A percentile compares a stretch with the other conserved stretches of the same genome.
phyloP scores from a whole-genome alignment of 2,797 vertebrate species.

The Prunella strophiata region DNA sequence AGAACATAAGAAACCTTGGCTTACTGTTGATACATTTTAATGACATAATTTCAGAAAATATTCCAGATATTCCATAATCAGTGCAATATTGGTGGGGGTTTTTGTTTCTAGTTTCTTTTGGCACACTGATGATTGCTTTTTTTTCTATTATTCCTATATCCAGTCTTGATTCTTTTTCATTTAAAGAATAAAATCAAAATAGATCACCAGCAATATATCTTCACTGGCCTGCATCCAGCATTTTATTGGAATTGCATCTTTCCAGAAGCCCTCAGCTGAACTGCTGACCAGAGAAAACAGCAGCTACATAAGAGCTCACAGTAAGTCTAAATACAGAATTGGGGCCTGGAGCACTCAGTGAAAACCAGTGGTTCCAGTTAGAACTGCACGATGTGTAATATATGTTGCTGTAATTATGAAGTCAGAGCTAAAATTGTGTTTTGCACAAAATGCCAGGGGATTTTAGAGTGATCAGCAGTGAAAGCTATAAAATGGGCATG shows the following conservation, averaged over 20 bases:
- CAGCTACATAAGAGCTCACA: background rate
- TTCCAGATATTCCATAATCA: background rate
- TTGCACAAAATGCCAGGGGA: background rate
- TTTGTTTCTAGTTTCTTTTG: background rate
- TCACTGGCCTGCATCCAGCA: background rate
- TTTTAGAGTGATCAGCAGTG: background rate
- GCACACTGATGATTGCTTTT: background rate
- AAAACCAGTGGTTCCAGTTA: background rate
- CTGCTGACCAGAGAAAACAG: background rate
- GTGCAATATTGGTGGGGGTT: background rate
- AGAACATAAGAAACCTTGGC: background rate
- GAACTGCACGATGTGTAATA: background rate
- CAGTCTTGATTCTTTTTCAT: background rate
- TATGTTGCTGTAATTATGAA: background rate
- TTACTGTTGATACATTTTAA: background rate
- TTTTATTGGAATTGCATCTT: background rate
- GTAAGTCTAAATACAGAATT: background rate
- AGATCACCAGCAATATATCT: background rate
- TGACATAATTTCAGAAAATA: background rate
- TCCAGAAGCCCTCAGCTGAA: background rate
- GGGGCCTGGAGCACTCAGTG: background rate
- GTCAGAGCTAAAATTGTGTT: background rate
- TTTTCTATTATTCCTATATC: background rate
- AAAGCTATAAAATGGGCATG: background rate
- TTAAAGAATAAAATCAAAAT: background rate